Conservation (phyloP, 2,113 vertebrate species). For the Grantiella picta region DNA sequence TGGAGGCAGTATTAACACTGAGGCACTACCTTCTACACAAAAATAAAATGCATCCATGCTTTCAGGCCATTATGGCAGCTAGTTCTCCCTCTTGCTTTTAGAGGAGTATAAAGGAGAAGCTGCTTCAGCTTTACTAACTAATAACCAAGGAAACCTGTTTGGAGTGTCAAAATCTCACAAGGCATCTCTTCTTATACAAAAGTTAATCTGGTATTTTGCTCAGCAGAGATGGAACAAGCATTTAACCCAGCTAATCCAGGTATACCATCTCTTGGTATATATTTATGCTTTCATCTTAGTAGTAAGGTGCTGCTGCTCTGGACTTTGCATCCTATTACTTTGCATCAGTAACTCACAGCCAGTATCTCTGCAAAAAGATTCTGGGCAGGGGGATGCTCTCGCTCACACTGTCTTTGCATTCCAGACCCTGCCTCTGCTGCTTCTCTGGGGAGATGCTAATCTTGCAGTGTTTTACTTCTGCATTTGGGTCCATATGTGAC, state of each 20-base stretch:
- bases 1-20: not conserved
- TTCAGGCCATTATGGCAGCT: not conserved
- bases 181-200: not conserved
- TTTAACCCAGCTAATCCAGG: slow-evolving; percentile 21
- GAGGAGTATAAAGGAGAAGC: not conserved
- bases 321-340: not conserved
- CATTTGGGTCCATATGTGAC: slow-evolving; percentile 30
- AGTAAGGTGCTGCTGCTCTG: not conserved
- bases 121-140: slow-evolving; percentile 27
- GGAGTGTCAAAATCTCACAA: slow-evolving; percentile 20
- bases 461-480: not conserved
- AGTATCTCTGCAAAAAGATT: not conserved
- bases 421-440: not conserved
- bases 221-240: not conserved
- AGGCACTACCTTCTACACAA: accelerated
- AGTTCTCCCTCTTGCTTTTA: not conserved
- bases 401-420: not conserved
- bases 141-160: slow-evolving; percentile 9
- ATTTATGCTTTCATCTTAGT: not conserved
- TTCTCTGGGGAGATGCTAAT: slow-evolving; percentile 3
- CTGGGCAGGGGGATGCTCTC: not conserved
- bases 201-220: slow-evolving; percentile 2
- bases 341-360: not conserved
- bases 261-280: not conserved
- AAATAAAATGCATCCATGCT: not conserved